Percentiles rank a stretch among this genome's conserved stretches.
phyloP scores from a whole-genome alignment of 2,888 invertebrate species.

The Athalia cordata region DNA sequence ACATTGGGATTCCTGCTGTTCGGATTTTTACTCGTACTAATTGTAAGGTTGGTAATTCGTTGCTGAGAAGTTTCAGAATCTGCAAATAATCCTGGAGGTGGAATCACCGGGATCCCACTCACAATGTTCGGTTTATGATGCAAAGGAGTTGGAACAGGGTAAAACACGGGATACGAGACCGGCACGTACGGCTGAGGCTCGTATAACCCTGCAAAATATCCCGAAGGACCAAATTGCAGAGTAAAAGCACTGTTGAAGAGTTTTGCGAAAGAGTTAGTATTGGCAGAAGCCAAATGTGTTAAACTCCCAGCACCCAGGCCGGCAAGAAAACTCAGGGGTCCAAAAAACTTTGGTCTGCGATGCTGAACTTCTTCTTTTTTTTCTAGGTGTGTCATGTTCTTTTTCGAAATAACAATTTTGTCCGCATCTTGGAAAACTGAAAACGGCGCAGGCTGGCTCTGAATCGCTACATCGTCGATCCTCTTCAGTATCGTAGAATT shows the following conservation, averaged over 20 bases:
- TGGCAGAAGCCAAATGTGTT: slow-evolving; percentile 47
- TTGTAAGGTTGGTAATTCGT: not conserved
- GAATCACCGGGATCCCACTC: not conserved
- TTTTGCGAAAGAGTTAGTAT: slow-evolving; percentile 48
- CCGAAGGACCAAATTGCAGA: slow-evolving; percentile 51
- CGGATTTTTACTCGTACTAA: not conserved
- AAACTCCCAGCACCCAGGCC: slow-evolving; percentile 61
- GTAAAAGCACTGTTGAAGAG: slow-evolving; percentile 45
- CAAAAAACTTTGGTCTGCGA: slow-evolving; percentile 59
- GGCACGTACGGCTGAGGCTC: slow-evolving; percentile 7
- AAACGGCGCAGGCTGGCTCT: not conserved
- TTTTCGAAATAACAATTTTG: not conserved
- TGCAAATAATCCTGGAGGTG: not conserved
- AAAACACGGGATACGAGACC: slow-evolving; percentile 22
- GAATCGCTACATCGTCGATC: slow-evolving; percentile 10
- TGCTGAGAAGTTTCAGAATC: not conserved
- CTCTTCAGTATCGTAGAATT: slow-evolving; percentile 21
- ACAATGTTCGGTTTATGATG: slow-evolving; percentile 22
- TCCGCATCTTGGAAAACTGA: not conserved
- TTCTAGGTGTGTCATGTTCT: not conserved
- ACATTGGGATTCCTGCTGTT: slow-evolving; percentile 5
- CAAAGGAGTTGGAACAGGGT: not conserved
- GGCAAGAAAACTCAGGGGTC: slow-evolving; percentile 63
- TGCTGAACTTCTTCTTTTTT: slow-evolving; percentile 4
- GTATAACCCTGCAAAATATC: slow-evolving; percentile 52